Base-by-base conservation (phyloP, 2,888 invertebrate genomes). In the Eueremaeus valkanovi region DNA sequence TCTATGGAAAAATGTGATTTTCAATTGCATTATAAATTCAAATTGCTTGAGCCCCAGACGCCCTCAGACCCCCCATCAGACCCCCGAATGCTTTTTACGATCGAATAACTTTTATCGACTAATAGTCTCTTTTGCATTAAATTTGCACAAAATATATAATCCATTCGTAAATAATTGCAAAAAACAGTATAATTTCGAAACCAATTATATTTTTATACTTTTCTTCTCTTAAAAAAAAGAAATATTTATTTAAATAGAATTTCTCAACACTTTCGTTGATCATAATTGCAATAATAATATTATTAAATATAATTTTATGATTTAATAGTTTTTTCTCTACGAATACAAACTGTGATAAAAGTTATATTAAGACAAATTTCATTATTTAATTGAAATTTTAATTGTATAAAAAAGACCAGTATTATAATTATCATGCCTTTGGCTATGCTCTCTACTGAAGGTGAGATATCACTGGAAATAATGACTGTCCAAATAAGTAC, bases 381-480 rank as follows among this genome's bases (percentile, higher is more conserved):
- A n/a, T n/a, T n/a, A n/a, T n/a, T n/a, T n/a, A n/a, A n/a, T n/a
- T n/a, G n/a, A n/a, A n/a, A n/a, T n/a, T 45, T 45, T 45, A 11
- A 13, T 16, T 45, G 16, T 16, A 45, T 13, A 18, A 45, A 45
- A 45, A 45, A 16, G 18, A 45, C 24, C 21, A 24, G 21, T 21
- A 66, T 29, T 21, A 21, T 36, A 40, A 66, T 40, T 13, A 8
- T 31, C 29, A 40, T 11, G 16, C 66, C 66, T 40, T 24, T 21
- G 31, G 58, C 58, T 2, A 66, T 21, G 40, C 1, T n/a, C n/a
- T n/a, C n/a, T n/a, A 40, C n/a, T 66, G 40, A 66, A 33, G 66
- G 66, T 40, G 66, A 66, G 40, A 66, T 66, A 66, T 66, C 66
- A 66, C 66, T 66, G 18, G 1, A 40, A 18, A 66, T 66, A 66